These are phyloP conservation scores for Acrossocheilus fasciatus DNA, from an alignment of 2,797 vertebrate species.

Conservation along the genomic window DNA sequence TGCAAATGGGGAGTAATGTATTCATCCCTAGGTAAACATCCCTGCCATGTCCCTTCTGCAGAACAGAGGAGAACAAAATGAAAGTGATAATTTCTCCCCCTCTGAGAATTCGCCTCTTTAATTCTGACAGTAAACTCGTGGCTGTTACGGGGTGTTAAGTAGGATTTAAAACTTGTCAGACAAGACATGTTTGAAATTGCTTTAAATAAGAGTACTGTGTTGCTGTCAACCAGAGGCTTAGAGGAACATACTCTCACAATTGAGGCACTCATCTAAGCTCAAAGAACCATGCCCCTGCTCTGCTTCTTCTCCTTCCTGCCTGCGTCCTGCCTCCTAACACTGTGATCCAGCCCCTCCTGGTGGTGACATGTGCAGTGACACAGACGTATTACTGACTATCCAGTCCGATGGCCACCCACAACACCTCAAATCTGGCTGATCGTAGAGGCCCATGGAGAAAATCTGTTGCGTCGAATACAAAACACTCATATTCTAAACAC, in stretches of 20 bases:
- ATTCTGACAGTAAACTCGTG: constrained; percentile 88
- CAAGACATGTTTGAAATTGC: constrained; percentile 91
- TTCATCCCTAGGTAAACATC: constrained; percentile 85
- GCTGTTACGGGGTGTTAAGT: constrained; percentile 88
- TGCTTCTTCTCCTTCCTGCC: constrained; percentile 60
- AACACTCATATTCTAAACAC: neutral
- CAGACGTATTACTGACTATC: neutral
- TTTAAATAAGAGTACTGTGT: constrained; percentile 90
- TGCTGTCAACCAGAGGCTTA: constrained; percentile 88
- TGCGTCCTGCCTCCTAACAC: constrained; percentile 61
- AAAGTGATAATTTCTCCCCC: constrained; percentile 84
- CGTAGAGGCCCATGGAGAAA: neutral
- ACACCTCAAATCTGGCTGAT: constrained; percentile 10
- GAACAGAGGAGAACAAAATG: constrained; percentile 82
- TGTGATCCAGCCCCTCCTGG: constrained; percentile 83
- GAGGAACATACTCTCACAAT: constrained; percentile 86
- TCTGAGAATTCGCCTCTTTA: constrained; percentile 85
- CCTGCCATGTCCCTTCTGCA: constrained; percentile 80
- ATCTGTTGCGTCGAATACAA: neutral
- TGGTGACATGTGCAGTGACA: constrained; percentile 56
- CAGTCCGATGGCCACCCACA: constrained; percentile 15
- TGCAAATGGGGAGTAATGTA: constrained; percentile 81
- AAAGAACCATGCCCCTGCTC: constrained; percentile 77
- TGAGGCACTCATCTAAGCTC: constrained; percentile 85
- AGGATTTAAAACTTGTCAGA: constrained; percentile 91